phyloP scores from a whole-genome alignment of 2,113 vertebrate species.

The Myiozetetes cayanensis region DNA sequence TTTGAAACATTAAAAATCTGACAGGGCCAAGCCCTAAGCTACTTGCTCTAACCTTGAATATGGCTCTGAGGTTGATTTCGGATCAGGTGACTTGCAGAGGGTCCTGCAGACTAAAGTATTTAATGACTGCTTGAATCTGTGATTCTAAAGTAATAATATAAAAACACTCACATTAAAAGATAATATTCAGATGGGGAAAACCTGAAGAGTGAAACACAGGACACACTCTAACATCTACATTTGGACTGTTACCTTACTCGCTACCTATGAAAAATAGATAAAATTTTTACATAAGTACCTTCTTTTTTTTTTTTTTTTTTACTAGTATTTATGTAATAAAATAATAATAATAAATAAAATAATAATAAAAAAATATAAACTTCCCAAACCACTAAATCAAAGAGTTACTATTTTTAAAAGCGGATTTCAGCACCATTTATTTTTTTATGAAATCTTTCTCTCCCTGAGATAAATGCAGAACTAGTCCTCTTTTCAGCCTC shows the following conservation, averaged over 20 bases:
- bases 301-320: no score
- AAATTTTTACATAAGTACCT: no score
- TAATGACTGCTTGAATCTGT: not conserved
- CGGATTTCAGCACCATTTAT: not conserved
- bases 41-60: not conserved
- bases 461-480: not conserved
- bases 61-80: not conserved
- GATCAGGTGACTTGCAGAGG: not conserved
- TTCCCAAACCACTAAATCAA: not conserved
- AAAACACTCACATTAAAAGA: not conserved
- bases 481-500: not conserved
- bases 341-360: no score
- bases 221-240: accelerated
- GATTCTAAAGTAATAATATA: not conserved
- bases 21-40: accelerated
- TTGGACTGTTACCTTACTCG: no score
- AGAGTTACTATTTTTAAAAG: not conserved
- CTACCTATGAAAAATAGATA: no score
- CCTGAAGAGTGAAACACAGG: not conserved
- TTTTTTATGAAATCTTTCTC: not conserved
- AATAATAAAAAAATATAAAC: no score
- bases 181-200: not conserved
- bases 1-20: not conserved
- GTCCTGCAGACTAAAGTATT: not conserved
- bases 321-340: no score